phyloP scores from a whole-genome alignment of 1,140 invertebrate species.

The Riptortus pedestris region DNA sequence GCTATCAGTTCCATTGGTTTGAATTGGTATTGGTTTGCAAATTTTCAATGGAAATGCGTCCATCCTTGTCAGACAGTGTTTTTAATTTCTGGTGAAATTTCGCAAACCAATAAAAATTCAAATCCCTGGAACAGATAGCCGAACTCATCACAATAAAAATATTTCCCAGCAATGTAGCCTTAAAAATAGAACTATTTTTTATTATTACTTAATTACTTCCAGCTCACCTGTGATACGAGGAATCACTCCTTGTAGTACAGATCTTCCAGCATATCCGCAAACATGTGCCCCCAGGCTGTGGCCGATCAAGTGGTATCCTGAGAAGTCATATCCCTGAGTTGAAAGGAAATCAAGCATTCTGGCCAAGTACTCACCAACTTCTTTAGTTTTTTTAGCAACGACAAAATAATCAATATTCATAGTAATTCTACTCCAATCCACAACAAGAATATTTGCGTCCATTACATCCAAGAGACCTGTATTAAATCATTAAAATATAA shows the following conservation, averaged over 20 bases:
- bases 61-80: too few species aligned
- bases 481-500: neutral
- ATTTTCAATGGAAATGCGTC: too few species aligned
- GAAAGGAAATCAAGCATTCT: conserved; percentile 49
- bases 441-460: conserved; percentile 45
- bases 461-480: conserved; percentile 13
- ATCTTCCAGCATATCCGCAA: conserved; percentile 57
- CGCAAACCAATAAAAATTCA: too few species aligned
- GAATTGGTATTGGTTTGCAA: too few species aligned
- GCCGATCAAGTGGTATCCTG: conserved; percentile 61
- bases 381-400: conserved; percentile 46
- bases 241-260: neutral
- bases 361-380: conserved; percentile 50
- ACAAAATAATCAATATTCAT: conserved; percentile 39
- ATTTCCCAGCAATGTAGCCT: too few species aligned
- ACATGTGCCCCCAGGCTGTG: conserved; percentile 78
- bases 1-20: too few species aligned
- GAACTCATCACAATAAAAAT: too few species aligned
- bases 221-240: neutral
- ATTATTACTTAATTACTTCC: too few species aligned
- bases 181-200: too few species aligned
- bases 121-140: too few species aligned
- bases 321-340: conserved; percentile 39
- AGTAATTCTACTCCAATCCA: conserved; percentile 44
- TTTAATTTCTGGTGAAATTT: too few species aligned